Evolutionary conservation across 2,797 vertebrate species (phyloP).

Genomic region (Australoheros facetus): DNA sequence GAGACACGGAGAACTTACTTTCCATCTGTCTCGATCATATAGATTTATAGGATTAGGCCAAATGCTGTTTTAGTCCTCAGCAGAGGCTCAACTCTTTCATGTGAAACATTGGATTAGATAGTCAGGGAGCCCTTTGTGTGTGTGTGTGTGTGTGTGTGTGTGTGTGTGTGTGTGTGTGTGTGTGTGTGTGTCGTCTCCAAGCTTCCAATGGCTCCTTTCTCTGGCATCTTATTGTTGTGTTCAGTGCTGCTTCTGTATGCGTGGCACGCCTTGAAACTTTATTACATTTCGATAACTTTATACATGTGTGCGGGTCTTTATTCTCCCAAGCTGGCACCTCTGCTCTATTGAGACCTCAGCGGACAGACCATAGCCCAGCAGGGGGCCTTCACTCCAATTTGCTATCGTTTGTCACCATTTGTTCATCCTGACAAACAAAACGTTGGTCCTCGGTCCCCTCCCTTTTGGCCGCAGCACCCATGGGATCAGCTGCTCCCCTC

Average conservation of each 20-base stretch:
- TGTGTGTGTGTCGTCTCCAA: constrained; percentile 34
- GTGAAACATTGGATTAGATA: constrained; percentile 76
- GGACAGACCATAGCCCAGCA: constrained; percentile 73
- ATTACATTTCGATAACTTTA: constrained; percentile 69
- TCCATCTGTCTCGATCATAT: constrained; percentile 74
- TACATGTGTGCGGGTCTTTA: constrained; percentile 46
- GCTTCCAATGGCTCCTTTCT: constrained; percentile 44
- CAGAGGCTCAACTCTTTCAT: constrained; percentile 66
- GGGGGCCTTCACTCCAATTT: constrained; percentile 84
- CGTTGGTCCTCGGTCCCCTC: constrained; percentile 64
- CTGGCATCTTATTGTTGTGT: constrained; percentile 32
- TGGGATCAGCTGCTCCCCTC: constrained; percentile 63
- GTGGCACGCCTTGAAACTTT: constrained; percentile 59
- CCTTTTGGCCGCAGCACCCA: constrained; percentile 56
- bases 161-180: constrained; percentile 49
- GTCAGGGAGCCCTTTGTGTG: constrained; percentile 41
- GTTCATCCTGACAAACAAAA: constrained; percentile 74
- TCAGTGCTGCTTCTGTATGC: constrained; percentile 47
- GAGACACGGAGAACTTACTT: constrained; percentile 62
- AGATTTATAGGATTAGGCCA: constrained; percentile 74
- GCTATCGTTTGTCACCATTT: constrained; percentile 84
- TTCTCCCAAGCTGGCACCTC: constrained; percentile 61
- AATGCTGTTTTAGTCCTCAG: constrained; percentile 60
- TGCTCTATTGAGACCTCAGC: constrained; percentile 60
- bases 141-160: constrained; percentile 53